Percentiles rank a stretch among this genome's conserved stretches.
phyloP scores from a whole-genome alignment of 1,140 invertebrate species.

The Heliconius hermathena region DNA sequence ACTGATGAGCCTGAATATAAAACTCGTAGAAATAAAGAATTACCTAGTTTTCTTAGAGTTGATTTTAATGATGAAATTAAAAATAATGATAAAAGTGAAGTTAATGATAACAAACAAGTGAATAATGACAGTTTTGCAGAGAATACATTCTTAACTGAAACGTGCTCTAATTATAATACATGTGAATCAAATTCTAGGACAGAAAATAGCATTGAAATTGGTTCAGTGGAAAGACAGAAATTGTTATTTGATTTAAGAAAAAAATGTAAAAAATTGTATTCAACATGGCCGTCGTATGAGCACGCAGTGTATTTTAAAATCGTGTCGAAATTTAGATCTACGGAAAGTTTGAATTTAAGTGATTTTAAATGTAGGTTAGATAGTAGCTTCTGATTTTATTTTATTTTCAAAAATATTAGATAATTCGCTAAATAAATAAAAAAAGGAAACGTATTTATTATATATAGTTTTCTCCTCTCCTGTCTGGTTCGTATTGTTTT shows the following conservation, averaged over 20 bases:
- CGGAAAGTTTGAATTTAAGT: slow-evolving; percentile 72
- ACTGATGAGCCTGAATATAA: slow-evolving; percentile 27
- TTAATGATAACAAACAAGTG: slow-evolving; percentile 8
- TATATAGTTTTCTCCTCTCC: background rate
- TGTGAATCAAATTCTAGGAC: slow-evolving; percentile 48
- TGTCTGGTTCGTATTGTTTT: slow-evolving; percentile 15
- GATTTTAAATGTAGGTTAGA: slow-evolving; percentile 34
- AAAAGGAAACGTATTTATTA: background rate
- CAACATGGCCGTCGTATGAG: slow-evolving; percentile 77
- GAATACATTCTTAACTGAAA: slow-evolving; percentile 30
- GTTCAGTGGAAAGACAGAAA: slow-evolving; percentile 45
- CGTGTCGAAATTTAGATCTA: slow-evolving; percentile 75
- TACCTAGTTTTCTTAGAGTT: slow-evolving; percentile 60
- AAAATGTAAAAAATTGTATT: slow-evolving; percentile 43
- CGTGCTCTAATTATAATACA: slow-evolving; percentile 45
- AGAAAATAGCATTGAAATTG: slow-evolving; percentile 35
- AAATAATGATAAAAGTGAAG: slow-evolving; percentile 16
- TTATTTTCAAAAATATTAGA: background rate
- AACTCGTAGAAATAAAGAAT: slow-evolving; percentile 38
- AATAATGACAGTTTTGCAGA: slow-evolving; percentile 5
- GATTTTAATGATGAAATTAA: slow-evolving; percentile 41
- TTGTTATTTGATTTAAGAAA: slow-evolving; percentile 52
- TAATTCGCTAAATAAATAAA: background rate
- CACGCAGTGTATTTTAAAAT: slow-evolving; percentile 77
- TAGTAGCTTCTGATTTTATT: background rate